Evolutionary conservation across 2,797 vertebrate species (phyloP), one percentile per base, ranked within the genome.

Genomic region (Anguilla marmorata): DNA sequence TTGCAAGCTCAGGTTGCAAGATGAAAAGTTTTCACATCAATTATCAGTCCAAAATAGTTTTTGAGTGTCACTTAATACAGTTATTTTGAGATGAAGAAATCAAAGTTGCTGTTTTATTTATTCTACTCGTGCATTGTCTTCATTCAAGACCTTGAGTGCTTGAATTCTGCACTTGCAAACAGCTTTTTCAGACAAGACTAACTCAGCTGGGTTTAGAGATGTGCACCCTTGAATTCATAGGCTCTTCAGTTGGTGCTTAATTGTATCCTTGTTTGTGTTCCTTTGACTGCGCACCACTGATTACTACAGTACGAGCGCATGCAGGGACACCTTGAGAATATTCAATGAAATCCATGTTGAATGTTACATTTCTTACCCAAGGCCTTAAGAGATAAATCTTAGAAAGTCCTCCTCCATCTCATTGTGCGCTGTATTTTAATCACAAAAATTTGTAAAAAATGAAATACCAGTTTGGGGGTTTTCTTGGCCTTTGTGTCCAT

Each of bases 51-150:
- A 19, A 2, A 56, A 56, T 56, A 12, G 12, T 56, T 16, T 56
- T 56, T 56, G 54, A 56, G 54, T 14, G 1, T 56, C 16, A 16
- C 54, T 14, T 2, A 56, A 56, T 16, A 56, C 54, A 56, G 12
- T 82, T 85, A 60, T 37, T 60, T 37, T 85, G 52, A 85, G 84
- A 41, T 66, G 37, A 3, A 63, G 84, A 85, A 30, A 24, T 60
- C 41, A 41, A 60, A 41, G 52, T 56, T 85, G 85, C 85, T 48
- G 37, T 63, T 41, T 63, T 41, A 63, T 63, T 85, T 85, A 85
- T 85, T 85, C 54, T 56, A 19, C 54, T 56, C 1, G 2, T 16
- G 54, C 14, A 56, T 16, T 2, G 54, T 56, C 14, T 56, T 56
- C 54, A 56, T 14, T 56, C 54, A 56, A 56, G 54, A 2, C 54